Base-by-base conservation (phyloP, 2,888 invertebrate species). In the Deladenus siricidicola region DNA sequence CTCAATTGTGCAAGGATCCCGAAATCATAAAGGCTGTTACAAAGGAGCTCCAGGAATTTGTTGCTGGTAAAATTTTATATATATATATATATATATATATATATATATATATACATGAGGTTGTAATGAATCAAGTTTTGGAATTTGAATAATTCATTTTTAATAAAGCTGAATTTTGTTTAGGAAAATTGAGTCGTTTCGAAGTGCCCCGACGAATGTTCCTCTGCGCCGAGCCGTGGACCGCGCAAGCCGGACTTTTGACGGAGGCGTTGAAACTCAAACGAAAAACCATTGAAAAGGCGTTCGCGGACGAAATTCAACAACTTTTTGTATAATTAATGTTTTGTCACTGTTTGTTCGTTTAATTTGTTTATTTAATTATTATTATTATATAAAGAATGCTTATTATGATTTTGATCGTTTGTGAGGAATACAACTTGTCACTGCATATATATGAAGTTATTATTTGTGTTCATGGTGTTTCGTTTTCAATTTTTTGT, bases 221-320 rank as follows among this genome's bases (percentile, higher is more conserved):
- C 80, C 83, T 96, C 60, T 89, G 89, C 80, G 85, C 87, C 55
- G 94, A 94, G 77, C 87, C 89, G 63, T 98, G 96, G 96, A 90
- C 92, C 0, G 94, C 96, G 0, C 94, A 94, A 80, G 89, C 88
- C 85, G 94, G 93, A 59, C 85, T 96, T 51, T 91, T 96, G 10
- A 98, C 96, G 34, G 96, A 94, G 69, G 94, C 96, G 57, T 90
- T 94, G 83, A 98, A 98, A 83, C 84, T 96, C 80, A 94, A 93
- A 82, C 85, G 96, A 78, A 92, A 90, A 85, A 89, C 89, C 81
- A 92, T 96, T 74, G 90, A 93, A 82, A 89, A 90, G 70, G 85
- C 87, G 73, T 96, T 92, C 84, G 87, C 89, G 82, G 86, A 87
- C 71, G 90, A 90, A 82, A 60, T 61, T 44, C 43, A 28, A 14